phyloP scores from a whole-genome alignment of 1,140 invertebrate species.

The Diorhabda carinulata region DNA sequence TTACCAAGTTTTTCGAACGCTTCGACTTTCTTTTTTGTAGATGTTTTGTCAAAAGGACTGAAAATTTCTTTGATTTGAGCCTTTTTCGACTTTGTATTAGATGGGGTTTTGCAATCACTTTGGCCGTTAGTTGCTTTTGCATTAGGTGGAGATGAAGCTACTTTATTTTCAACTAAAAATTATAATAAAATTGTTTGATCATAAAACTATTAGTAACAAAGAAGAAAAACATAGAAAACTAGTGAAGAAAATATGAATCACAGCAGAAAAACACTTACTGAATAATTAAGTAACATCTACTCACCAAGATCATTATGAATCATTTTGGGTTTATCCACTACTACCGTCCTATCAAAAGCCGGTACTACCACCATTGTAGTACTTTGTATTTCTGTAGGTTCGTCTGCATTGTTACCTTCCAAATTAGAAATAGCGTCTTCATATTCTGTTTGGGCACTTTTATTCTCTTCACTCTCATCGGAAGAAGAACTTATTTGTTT shows the following conservation, averaged over 20 bases:
- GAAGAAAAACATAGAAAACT: too few species aligned
- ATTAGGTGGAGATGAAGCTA: too few species aligned
- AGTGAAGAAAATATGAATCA: too few species aligned
- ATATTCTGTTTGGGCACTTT: conserved; percentile 17
- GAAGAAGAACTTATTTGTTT: conserved; percentile 5
- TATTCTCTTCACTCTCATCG: conserved; percentile 10
- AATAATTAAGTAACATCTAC: conserved; percentile 18
- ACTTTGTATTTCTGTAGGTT: background rate
- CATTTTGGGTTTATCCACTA: conserved; percentile 26
- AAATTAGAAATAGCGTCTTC: conserved; percentile 30
- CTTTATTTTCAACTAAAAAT: too few species aligned
- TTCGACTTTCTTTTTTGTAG: conserved; percentile 59
- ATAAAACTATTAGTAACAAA: too few species aligned
- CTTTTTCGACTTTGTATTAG: background rate
- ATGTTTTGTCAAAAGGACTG: conserved; percentile 58
- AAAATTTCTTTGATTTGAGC: conserved; percentile 39
- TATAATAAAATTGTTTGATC: too few species aligned
- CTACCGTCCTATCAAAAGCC: conserved; percentile 23
- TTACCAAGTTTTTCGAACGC: conserved; percentile 54
- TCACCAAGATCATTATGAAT: conserved; percentile 9
- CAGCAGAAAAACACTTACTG: conserved; percentile 27
- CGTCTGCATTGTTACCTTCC: conserved; percentile 10
- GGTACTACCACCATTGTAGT: background rate
- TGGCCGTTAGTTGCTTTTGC: too few species aligned
- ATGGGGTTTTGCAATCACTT: too few species aligned